These are phyloP conservation scores for Mallotus villosus DNA, from an alignment of 2,797 vertebrate species.

Conservation along the genomic window DNA sequence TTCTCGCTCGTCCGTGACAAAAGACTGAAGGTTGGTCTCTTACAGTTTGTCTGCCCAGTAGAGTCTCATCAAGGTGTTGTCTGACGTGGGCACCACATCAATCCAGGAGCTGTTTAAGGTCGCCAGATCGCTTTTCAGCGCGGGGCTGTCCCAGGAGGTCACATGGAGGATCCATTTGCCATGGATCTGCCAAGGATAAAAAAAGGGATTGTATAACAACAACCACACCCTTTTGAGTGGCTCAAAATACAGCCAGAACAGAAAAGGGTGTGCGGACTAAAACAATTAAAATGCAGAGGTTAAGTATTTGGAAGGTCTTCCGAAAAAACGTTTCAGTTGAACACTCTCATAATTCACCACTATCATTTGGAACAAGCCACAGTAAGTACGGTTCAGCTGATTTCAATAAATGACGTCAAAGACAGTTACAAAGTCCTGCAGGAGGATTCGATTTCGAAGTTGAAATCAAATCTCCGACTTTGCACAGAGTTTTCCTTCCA, in stretches of 20 bases:
- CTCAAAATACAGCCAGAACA: too few relatives aligned
- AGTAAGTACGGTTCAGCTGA: not conserved
- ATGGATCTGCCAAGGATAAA: conserved; percentile 55
- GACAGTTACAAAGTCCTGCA: not conserved
- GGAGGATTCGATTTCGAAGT: not conserved
- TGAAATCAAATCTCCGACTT: too few relatives aligned
- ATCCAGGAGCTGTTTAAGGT: conserved; percentile 66
- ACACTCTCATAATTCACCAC: not conserved
- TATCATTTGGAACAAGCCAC: not conserved
- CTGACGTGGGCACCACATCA: conserved; percentile 58
- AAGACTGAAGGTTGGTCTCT: conserved; percentile 14
- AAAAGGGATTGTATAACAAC: not conserved
- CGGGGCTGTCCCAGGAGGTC: conserved; percentile 55
- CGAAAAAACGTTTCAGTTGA: not conserved
- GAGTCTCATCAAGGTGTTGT: conserved; percentile 51
- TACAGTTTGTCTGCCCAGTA: conserved; percentile 74
- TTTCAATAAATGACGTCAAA: not conserved
- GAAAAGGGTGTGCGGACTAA: too few relatives aligned
- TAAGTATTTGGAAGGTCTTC: not conserved
- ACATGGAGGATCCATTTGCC: conserved; percentile 72
- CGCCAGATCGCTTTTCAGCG: conserved; percentile 57
- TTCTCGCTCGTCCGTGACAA: not conserved
- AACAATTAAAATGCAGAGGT: too few relatives aligned
- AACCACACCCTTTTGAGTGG: too few relatives aligned
- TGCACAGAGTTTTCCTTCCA: too few relatives aligned